Evolutionary conservation across 2,113 vertebrate species (phyloP).

Genomic region (Coptodon rendalli): DNA sequence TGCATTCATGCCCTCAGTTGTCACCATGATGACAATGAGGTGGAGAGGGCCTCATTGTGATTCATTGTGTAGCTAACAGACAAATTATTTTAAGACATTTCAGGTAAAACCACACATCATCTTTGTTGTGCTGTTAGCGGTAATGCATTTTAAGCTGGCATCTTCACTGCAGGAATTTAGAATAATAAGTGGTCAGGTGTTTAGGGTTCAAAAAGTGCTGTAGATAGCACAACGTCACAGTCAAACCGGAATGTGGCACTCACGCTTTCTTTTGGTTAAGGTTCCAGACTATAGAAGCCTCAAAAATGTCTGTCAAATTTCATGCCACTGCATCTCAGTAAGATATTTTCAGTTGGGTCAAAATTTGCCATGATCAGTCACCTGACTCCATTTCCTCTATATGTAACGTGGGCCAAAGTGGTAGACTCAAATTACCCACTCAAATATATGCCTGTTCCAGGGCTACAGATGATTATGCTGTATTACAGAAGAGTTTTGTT

Average conservation of each 20-base stretch:
- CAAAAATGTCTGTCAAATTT: neutral
- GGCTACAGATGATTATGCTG: neutral
- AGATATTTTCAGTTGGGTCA: neutral
- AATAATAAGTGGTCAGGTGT: neutral
- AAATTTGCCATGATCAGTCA: neutral
- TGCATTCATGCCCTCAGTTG: fast-evolving
- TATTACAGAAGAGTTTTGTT: neutral
- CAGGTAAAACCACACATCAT: neutral
- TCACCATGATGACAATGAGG: neutral
- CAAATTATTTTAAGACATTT: neutral
- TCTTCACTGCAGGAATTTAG: neutral
- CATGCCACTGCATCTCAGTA: neutral
- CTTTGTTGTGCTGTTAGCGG: neutral
- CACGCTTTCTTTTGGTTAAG: fast-evolving
- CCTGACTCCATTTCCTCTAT: neutral
- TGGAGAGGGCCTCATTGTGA: neutral
- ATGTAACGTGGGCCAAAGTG: neutral
- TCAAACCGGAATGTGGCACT: neutral
- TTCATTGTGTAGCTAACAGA: neutral
- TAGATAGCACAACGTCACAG: neutral
- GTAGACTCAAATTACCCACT: neutral
- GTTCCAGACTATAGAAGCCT: neutral
- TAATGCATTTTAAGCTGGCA: neutral
- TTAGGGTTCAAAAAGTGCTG: neutral
- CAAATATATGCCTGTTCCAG: neutral